Percentiles rank a stretch among this genome's conserved stretches.
These are phyloP conservation scores for Styela plicata DNA, from an alignment of 23 tunicate genomes.

Conservation along the genomic window DNA sequence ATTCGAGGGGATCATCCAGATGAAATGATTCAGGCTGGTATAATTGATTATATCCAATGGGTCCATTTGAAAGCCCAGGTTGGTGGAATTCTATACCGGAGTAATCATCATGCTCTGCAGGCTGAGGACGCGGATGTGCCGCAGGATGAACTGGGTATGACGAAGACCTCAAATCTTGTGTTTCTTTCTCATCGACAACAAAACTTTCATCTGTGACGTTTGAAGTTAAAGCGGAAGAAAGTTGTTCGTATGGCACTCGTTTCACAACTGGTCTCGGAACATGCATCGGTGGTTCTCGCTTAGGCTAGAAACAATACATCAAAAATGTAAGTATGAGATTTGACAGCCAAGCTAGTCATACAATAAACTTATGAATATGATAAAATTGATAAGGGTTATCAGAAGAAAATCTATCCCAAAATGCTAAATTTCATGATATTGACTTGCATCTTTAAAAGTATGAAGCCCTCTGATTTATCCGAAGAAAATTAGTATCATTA, in stretches of 20 bases:
- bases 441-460: too few relatives aligned
- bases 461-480: too few relatives aligned
- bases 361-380: too few relatives aligned
- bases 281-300: background rate
- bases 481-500: too few relatives aligned
- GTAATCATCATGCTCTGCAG: conserved; percentile 7
- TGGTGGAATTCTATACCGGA: background rate
- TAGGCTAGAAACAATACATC: too few relatives aligned
- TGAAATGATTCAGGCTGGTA: conserved; percentile 7
- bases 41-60: background rate
- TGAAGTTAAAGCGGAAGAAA: background rate
- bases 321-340: too few relatives aligned
- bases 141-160: background rate
- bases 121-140: background rate
- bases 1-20: background rate
- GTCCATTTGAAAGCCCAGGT: background rate
- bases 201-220: background rate
- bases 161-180: background rate
- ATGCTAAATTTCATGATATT: too few relatives aligned
- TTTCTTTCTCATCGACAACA: background rate
- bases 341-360: too few relatives aligned
- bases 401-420: too few relatives aligned
- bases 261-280: background rate
- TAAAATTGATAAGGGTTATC: too few relatives aligned
- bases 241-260: background rate